Percentiles rank a stretch among this genome's conserved stretches.
These are phyloP conservation scores for Dendroctonus ponderosae DNA, from an alignment of 1,140 invertebrate genomes.

Conservation along the genomic window DNA sequence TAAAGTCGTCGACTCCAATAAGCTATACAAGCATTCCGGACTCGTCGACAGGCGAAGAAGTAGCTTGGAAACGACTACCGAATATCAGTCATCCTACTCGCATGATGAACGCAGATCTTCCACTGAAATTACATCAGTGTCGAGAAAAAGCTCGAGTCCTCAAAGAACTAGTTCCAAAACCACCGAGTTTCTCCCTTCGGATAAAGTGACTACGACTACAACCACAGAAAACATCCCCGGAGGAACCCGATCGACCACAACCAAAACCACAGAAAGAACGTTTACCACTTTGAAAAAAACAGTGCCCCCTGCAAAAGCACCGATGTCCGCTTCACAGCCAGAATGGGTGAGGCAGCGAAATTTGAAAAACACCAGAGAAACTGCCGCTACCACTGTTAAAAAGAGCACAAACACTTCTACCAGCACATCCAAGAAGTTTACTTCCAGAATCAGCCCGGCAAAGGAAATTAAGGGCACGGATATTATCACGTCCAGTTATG, in stretches of 20 bases:
- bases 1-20: conserved; percentile 12
- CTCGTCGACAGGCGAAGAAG: conserved; percentile 3
- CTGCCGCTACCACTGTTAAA: conserved; percentile 28
- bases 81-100: conserved; percentile 36
- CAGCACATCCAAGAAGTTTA: conserved; percentile 37
- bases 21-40: not conserved
- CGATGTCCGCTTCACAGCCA: conserved; percentile 40
- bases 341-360: conserved; percentile 47
- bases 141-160: conserved; percentile 21
- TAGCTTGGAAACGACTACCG: conserved; percentile 24
- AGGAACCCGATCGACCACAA: conserved; percentile 22
- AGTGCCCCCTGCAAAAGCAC: conserved; percentile 34
- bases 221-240: conserved; percentile 24
- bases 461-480: conserved; percentile 53
- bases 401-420: conserved; percentile 20
- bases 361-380: conserved; percentile 42
- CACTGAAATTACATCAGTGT: conserved; percentile 25
- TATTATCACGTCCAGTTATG: conserved; percentile 76
- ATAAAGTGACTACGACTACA: conserved; percentile 22
- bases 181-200: conserved; percentile 10
- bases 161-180: conserved; percentile 28
- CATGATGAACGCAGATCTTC: conserved; percentile 37
- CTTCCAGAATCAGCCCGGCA: conserved; percentile 32
- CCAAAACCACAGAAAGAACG: conserved; percentile 31
- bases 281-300: conserved; percentile 41